Percentiles rank a stretch among this genome's conserved stretches.
Evolutionary conservation across 2,797 vertebrate species (phyloP).

Genomic region (Kryptopterus vitreolus): DNA sequence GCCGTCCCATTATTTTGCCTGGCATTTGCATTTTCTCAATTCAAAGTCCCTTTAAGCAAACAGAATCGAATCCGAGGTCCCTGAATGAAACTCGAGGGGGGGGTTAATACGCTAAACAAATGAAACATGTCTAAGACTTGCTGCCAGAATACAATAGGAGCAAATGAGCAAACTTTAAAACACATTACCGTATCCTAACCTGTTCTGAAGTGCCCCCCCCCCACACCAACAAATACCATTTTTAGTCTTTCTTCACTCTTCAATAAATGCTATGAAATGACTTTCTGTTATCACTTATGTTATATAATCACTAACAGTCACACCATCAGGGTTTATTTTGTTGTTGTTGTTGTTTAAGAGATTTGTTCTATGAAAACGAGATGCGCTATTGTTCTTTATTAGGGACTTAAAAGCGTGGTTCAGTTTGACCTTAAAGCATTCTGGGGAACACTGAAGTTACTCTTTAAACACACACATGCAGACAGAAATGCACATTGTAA

Average conservation of each 20-base stretch:
- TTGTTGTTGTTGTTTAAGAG: too few species aligned
- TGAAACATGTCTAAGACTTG: neutral
- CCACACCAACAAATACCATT: too few species aligned
- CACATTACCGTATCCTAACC: neutral
- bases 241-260: too few species aligned
- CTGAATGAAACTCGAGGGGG: neutral
- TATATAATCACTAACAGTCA: neutral
- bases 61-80: neutral
- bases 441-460: neutral
- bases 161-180: neutral
- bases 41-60: neutral
- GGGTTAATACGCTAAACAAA: neutral
- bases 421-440: neutral
- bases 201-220: neutral
- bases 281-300: neutral
- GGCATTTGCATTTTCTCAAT: slow-evolving; percentile 12
- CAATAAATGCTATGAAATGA: neutral
- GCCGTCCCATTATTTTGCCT: neutral
- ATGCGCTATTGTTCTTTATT: neutral
- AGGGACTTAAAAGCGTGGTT: neutral
- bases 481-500: neutral
- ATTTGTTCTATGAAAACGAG: neutral
- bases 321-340: too few species aligned
- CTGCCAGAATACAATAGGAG: neutral
- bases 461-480: neutral